Evolutionary conservation across 2,888 invertebrate genomes (phyloP), one percentile per base, ranked within the genome.

Genomic region (Lepidochrysops patricia): DNA sequence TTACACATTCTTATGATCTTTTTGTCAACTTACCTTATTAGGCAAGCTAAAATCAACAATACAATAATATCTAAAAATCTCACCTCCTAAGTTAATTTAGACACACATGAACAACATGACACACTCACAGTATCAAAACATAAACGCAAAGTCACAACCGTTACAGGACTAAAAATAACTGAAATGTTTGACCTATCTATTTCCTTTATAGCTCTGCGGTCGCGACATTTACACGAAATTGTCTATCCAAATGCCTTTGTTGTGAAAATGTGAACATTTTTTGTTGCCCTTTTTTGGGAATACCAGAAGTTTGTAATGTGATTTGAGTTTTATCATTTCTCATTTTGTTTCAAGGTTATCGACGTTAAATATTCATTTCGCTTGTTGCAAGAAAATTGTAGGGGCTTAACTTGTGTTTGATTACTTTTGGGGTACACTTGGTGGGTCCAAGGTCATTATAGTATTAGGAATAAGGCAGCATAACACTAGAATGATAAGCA

Each of bases 231-330:
- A 15, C 27, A 52, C 27, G 26, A 29, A 27, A 26, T 52, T 27
- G 52, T 52, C 7, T 52, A 26, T 27, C 27, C 27, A 52, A 52
- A 27, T 52, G 52, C 27, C 27, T 52, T 52, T 49, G 49, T 49
- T 49, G 49, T 23, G n/a, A 25, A 43, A 43, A 43, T 43, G 37
- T 19, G 19, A 43, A 37, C 29, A 15, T n/a, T 43, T 43, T 19
- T 19, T 43, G 19, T 43, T 43, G 7, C 19, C 19, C 19, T 43
- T 37, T 34, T 43, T 43, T 43, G 7, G 7, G 37, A 19, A 43
- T 43, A 19, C 37, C 37, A 43, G 37, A 43, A 43, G 37, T 43
- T 43, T 43, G 19, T 43, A 43, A 43, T 19, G 19, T 43, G 4
- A 43, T 43, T 19, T 19, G 43, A 12, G 15, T 43, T 43, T 43